Evolutionary conservation across 2,113 vertebrate species (phyloP).

Genomic region (Oryctolagus cuniculus): DNA sequence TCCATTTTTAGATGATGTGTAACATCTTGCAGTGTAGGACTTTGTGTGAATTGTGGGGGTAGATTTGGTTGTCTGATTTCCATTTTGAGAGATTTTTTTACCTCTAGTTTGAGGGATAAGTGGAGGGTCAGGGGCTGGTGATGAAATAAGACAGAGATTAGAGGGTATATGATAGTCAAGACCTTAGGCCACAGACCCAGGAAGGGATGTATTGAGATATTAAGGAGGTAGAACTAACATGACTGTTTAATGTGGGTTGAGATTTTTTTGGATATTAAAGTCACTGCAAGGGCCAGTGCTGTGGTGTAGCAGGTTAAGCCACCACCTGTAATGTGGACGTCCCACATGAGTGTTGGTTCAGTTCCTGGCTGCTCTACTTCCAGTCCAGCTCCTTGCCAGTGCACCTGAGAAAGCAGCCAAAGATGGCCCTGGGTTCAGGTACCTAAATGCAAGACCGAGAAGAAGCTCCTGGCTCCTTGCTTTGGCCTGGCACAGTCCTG

Average conservation of each 20-base stretch:
- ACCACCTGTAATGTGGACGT: too few relatives aligned
- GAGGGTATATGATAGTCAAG: neutral
- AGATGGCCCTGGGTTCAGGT: too few relatives aligned
- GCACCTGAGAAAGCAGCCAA: too few relatives aligned
- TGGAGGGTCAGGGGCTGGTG: neutral
- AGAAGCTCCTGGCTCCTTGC: too few relatives aligned
- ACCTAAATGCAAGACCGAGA: too few relatives aligned
- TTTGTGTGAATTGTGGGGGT: neutral
- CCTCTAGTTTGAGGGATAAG: neutral
- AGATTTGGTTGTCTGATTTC: neutral
- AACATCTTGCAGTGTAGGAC: neutral
- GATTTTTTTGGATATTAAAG: neutral
- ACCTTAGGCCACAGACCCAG: neutral
- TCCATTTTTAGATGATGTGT: neutral
- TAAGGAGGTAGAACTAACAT: neutral
- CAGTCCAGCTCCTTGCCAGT: too few relatives aligned
- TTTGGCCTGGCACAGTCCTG: too few relatives aligned
- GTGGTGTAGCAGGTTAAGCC: too few relatives aligned
- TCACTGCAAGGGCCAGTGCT: too few relatives aligned
- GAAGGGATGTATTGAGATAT: neutral
- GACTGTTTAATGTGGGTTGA: neutral
- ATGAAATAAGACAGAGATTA: neutral
- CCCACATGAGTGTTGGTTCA: too few relatives aligned
- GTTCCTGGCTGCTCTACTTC: too few relatives aligned
- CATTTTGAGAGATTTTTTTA: constrained; percentile 5